Base-by-base conservation (phyloP, 2,113 vertebrate genomes). In the Emydocephalus ijimae region DNA sequence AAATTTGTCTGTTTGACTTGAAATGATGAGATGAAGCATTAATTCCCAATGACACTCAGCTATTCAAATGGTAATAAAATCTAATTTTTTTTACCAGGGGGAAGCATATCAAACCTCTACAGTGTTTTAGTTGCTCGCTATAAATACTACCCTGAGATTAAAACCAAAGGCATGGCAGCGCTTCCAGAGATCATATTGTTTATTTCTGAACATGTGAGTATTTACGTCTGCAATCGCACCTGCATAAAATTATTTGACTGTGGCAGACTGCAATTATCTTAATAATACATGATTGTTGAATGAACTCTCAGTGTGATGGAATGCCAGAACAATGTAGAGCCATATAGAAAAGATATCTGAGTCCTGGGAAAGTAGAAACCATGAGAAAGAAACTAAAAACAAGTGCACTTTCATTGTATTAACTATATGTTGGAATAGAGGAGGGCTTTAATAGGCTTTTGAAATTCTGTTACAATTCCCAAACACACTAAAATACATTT, bases 61-160 rank as follows among this genome's bases (percentile, higher is more conserved):
- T 55, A 50, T 74, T 50, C 15, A 86, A 95, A 87, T 43, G 59
- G 59, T 34, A 54, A 7, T 57, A 85, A 88, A 74, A 56, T 23
- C 45, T 34, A 92, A 39, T 39, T 91, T 94, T 39, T 29, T 94
- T 69, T 69, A 34, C 45, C 4, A 92, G 97, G 97, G 89, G 97
- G 98, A 11, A 97, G 97, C 24, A 96, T 98, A 85, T 97, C 97
- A 91, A 98, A 98, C 88, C 95, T 98, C 34, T 98, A 96, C 91
- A 97, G 97, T 90, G 56, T 98, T 69, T 94, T 98, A 69, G 74
- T 97, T 94, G 97, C 97, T 26, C 96, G 95, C 26, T 98, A 96
- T 93, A 95, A 98, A 90, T 95, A 91, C 93, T 98, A 97, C 91
- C 98, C 97, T 1, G 95, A 97, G 86, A 97, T 97, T 93, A 98